Evolutionary conservation across 2,113 vertebrate genomes (phyloP).

Genomic region (Vulpes ferrilata): DNA sequence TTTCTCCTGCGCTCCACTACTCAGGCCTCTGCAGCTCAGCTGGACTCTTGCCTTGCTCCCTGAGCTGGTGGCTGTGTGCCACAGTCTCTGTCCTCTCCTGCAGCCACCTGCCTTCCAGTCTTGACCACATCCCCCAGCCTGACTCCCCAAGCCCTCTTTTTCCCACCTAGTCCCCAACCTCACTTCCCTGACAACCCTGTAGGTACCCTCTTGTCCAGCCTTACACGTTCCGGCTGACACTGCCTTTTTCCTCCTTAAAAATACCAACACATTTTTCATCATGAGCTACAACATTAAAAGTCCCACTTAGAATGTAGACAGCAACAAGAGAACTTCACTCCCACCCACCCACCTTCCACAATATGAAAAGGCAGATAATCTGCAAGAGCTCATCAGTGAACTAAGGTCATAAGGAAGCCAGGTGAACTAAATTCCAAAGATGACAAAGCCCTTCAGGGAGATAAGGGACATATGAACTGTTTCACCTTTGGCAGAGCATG

Average conservation of each 20-base stretch:
- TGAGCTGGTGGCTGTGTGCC: neutral
- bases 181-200: neutral
- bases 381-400: neutral
- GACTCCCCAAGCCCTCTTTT: neutral
- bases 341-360: neutral
- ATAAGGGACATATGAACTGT: accelerated
- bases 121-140: neutral
- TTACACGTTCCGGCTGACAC: neutral
- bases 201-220: neutral
- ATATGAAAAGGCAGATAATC: neutral
- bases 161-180: neutral
- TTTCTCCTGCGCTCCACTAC: neutral
- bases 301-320: neutral
- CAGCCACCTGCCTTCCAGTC: neutral
- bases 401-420: neutral
- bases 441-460: neutral
- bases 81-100: neutral
- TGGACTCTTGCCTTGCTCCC: neutral
- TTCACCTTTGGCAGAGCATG: neutral
- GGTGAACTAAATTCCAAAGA: neutral
- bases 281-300: neutral
- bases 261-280: neutral
- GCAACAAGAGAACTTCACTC: neutral
- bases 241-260: neutral
- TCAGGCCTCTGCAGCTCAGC: neutral